Conservation (phyloP, 2,888 invertebrate species). For the Pediacus dermestoides region DNA sequence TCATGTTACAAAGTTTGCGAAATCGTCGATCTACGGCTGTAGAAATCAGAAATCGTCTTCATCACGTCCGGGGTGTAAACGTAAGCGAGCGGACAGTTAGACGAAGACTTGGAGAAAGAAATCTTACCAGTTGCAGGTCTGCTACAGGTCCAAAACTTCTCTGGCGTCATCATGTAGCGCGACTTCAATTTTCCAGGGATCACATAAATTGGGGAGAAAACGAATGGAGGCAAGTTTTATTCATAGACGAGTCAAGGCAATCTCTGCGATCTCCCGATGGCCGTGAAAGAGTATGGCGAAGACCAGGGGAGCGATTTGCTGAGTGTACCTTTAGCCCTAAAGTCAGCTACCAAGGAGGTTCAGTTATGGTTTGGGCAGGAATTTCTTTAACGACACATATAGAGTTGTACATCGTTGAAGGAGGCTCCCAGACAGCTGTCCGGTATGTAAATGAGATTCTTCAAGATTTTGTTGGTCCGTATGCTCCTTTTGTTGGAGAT, state of each 20-base stretch:
- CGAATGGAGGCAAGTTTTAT: slow-evolving; percentile 11
- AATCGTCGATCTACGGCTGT: slow-evolving; percentile 2
- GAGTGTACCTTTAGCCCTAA: slow-evolving; percentile 12
- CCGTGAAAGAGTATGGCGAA: slow-evolving; percentile 5
- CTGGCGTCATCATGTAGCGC: not conserved
- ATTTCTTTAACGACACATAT: slow-evolving; percentile 11
- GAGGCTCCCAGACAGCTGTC: not conserved
- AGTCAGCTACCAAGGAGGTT: slow-evolving; percentile 5
- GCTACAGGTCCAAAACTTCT: slow-evolving; percentile 8
- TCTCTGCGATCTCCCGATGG: slow-evolving; percentile 8
- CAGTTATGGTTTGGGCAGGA: slow-evolving; percentile 2
- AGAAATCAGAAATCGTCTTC: slow-evolving; percentile 9
- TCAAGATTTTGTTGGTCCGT: slow-evolving; percentile 8
- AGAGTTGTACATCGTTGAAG: slow-evolving; percentile 12
- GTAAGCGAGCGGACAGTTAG: slow-evolving; percentile 11
- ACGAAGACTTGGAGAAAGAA: slow-evolving; percentile 10
- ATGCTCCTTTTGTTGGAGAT: slow-evolving; percentile 11
- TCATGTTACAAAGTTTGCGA: slow-evolving; percentile 4
- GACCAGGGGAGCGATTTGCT: slow-evolving; percentile 10
- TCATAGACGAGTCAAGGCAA: slow-evolving; percentile 13
- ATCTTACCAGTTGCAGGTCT: slow-evolving; percentile 7
- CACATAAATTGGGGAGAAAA: slow-evolving; percentile 7
- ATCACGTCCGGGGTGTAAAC: slow-evolving; percentile 10
- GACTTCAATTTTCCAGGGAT: slow-evolving; percentile 4
- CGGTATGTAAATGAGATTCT: slow-evolving; percentile 11